phyloP scores from a whole-genome alignment of 2,888 invertebrate genomes.

The Phaedon cochleariae region DNA sequence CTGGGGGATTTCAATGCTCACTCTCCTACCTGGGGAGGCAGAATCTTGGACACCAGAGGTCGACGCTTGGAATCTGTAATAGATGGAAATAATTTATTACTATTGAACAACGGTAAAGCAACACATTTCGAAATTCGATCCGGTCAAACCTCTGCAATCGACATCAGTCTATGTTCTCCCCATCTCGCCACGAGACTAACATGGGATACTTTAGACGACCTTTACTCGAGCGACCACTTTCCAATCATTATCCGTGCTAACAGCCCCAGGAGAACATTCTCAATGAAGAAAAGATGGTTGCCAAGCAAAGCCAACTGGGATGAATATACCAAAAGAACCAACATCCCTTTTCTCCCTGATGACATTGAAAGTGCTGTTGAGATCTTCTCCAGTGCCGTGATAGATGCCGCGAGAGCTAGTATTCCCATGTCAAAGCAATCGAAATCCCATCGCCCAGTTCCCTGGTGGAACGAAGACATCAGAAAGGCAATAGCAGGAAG shows the following conservation, averaged over 20 bases:
- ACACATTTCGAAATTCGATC: background rate
- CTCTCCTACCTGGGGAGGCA: too few relatives aligned
- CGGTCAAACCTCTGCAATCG: background rate
- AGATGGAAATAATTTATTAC: too few relatives aligned
- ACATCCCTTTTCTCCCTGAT: background rate
- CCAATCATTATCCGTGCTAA: background rate
- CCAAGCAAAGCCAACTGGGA: conserved; percentile 7
- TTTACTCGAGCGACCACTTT: conserved; percentile 4
- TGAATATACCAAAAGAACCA: background rate
- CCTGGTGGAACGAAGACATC: conserved; percentile 5
- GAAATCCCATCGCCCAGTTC: background rate
- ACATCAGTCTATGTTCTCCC: background rate
- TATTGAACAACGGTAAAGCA: too few relatives aligned
- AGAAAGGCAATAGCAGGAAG: background rate
- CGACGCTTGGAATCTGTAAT: too few relatives aligned
- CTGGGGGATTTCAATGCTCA: too few relatives aligned
- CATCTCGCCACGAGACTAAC: background rate
- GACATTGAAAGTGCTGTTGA: conserved; percentile 3
- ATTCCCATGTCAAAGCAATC: conserved; percentile 1
- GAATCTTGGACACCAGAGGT: too few relatives aligned
- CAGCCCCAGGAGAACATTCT: background rate
- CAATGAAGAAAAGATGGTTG: background rate
- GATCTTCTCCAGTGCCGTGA: background rate
- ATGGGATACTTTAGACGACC: conserved; percentile 4
- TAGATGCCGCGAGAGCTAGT: background rate